Percentiles rank a stretch among this genome's conserved stretches.
phyloP scores from a whole-genome alignment of 2,797 vertebrate genomes.

The Typhlichthys subterraneus region DNA sequence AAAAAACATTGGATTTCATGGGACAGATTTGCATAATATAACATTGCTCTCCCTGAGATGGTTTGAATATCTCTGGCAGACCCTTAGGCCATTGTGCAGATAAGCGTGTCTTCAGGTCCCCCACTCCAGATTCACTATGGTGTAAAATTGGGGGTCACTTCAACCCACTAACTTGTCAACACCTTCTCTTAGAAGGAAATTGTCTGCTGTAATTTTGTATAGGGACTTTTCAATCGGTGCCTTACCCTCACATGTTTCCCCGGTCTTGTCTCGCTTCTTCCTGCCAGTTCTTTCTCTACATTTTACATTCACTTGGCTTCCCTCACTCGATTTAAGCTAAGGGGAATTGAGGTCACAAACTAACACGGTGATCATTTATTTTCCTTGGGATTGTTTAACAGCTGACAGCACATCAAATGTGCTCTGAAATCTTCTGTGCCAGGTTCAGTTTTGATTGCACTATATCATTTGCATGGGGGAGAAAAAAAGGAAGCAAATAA shows the following conservation, averaged over 20 bases:
- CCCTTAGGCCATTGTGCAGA: conserved; percentile 59
- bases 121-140: conserved; percentile 47
- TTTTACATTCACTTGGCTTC: conserved; percentile 6
- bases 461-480: conserved; percentile 1
- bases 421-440: conserved; percentile 6
- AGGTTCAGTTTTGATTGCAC: conserved; percentile 22
- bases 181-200: conserved; percentile 27
- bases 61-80: conserved; percentile 26
- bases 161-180: conserved; percentile 47
- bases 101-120: conserved; percentile 46
- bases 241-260: neutral
- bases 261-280: too few species aligned
- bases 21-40: too few species aligned
- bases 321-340: conserved; percentile 26
- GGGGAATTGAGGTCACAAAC: conserved; percentile 31
- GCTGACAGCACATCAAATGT: conserved; percentile 7
- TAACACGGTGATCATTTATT: conserved; percentile 24
- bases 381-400: conserved; percentile 31
- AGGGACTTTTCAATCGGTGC: conserved; percentile 25
- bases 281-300: conserved; percentile 1
- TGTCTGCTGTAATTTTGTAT: conserved; percentile 27
- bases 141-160: conserved; percentile 41
- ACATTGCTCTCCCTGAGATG: too few species aligned
- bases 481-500: conserved; percentile 6
- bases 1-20: too few species aligned